A percentile compares a stretch with the other conserved stretches of the same genome.
These are phyloP conservation scores for Oopsacas minuta DNA, from an alignment of 37 sponge, comb jelly and placozoan genomes.

Conservation along the genomic window DNA sequence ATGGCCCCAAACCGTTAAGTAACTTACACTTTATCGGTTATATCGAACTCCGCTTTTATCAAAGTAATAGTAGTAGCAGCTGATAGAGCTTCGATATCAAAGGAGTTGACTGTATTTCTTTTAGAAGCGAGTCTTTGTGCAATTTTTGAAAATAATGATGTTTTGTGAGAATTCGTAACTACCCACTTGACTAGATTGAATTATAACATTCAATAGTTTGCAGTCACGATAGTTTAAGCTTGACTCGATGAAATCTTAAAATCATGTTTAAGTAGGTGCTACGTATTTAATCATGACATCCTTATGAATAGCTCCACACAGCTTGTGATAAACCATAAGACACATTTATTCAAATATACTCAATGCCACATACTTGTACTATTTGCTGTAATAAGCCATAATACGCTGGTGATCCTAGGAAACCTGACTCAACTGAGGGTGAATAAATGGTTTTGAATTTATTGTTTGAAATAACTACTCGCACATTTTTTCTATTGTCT, in stretches of 20 bases:
- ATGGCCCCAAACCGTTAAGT: no score
- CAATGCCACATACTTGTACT: background rate
- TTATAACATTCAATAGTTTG: no score
- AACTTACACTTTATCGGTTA: no score
- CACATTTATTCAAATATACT: background rate
- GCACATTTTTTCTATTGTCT: background rate
- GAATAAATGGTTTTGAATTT: background rate
- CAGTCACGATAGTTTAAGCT: background rate
- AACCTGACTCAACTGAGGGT: background rate
- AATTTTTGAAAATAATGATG: no score
- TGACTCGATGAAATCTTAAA: background rate
- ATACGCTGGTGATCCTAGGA: background rate
- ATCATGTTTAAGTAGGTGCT: background rate
- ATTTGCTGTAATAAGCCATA: background rate
- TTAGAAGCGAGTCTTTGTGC: no score
- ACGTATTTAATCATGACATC: background rate
- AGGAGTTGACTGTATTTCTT: no score
- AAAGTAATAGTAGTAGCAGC: no score
- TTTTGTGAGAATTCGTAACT: no score
- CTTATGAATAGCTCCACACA: background rate
- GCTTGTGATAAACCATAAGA: background rate
- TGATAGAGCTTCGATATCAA: no score
- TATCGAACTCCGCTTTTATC: no score
- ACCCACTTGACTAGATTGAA: no score
- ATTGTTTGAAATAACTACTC: no score